Conservation (phyloP, 2,888 invertebrate species). For the Philopedon plagiatum region DNA sequence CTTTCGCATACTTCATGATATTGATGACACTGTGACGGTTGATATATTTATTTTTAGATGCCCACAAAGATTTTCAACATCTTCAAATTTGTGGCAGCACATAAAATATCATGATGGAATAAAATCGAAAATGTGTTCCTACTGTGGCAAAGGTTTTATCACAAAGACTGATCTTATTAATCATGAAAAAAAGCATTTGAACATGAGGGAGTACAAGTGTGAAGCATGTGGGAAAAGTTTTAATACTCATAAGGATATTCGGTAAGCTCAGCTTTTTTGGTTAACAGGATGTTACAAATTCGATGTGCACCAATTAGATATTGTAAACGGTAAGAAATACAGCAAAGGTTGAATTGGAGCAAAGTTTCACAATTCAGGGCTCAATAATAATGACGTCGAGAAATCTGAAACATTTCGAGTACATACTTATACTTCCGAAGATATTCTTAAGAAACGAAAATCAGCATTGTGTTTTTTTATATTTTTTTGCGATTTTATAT, state of each 20-base stretch:
- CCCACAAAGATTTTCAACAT: slow-evolving; percentile 57
- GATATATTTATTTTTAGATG: slow-evolving; percentile 51
- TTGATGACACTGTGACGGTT: no score
- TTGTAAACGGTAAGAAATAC: no score
- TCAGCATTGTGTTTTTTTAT: no score
- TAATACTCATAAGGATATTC: slow-evolving; percentile 60
- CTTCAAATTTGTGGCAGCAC: slow-evolving; percentile 59
- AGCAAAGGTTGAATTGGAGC: no score
- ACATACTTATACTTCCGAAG: no score
- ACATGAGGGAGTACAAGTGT: slow-evolving; percentile 59
- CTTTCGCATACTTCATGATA: no score
- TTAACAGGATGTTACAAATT: background rate
- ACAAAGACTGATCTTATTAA: slow-evolving; percentile 59
- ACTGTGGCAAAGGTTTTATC: slow-evolving; percentile 66
- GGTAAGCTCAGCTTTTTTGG: slow-evolving; percentile 42
- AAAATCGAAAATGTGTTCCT: slow-evolving; percentile 59
- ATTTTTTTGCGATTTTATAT: no score
- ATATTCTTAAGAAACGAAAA: no score
- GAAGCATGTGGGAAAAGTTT: slow-evolving; percentile 58
- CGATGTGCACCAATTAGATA: no score
- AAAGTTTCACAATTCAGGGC: no score
- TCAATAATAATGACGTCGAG: no score
- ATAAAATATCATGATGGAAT: slow-evolving; percentile 59
- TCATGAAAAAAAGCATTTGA: slow-evolving; percentile 61
- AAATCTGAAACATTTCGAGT: no score